Conservation (phyloP, 2,113 vertebrate species). For the Onychorhynchus coronatus region DNA sequence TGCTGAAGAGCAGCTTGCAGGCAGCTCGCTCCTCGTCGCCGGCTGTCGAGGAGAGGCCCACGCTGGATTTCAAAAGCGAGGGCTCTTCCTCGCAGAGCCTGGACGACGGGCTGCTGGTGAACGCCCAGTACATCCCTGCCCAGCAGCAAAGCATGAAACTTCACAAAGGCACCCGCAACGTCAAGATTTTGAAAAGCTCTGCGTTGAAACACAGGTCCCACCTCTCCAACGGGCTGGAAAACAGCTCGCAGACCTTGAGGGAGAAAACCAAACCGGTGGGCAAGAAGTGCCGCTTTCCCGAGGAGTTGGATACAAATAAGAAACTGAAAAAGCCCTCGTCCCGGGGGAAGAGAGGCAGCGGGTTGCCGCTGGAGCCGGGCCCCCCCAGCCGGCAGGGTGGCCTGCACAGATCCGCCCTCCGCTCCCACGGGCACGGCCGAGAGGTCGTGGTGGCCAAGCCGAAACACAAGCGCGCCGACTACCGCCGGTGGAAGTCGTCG, state of each 20-base stretch:
- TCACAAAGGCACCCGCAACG: conserved; percentile 70
- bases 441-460: conserved; percentile 85
- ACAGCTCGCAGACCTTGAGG: conserved; percentile 48
- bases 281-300: conserved; percentile 77
- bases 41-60: conserved; percentile 54
- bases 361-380: conserved; percentile 64
- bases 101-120: conserved; percentile 78
- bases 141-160: conserved; percentile 73
- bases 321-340: conserved; percentile 75
- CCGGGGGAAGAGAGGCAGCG: conserved; percentile 67
- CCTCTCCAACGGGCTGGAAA: conserved; percentile 52
- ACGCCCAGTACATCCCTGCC: conserved; percentile 70
- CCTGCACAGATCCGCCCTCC: conserved; percentile 9
- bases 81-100: conserved; percentile 83
- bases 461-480: conserved; percentile 84
- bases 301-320: conserved; percentile 76
- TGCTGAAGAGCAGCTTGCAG: conserved; percentile 66
- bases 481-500: conserved; percentile 78
- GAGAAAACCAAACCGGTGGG: conserved; percentile 65
- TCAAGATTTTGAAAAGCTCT: conserved; percentile 73
- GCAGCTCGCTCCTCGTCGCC: not conserved
- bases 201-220: conserved; percentile 62
- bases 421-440: conserved; percentile 70
- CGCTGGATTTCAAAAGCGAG: conserved; percentile 75
- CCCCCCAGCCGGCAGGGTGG: conserved; percentile 62